phyloP scores from a whole-genome alignment of 1,140 invertebrate species.

The Cydia strobilella region DNA sequence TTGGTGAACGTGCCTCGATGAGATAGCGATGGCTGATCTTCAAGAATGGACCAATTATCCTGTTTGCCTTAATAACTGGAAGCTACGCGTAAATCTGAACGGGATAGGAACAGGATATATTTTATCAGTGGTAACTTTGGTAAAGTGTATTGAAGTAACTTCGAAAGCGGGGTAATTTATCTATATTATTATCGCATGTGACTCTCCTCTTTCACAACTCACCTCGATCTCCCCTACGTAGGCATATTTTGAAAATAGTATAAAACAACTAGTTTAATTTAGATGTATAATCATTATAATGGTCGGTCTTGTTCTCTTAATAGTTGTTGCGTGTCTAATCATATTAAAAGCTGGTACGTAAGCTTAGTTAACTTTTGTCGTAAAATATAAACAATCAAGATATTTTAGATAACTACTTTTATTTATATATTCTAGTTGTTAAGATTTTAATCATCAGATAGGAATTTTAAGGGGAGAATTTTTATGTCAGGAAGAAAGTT shows the following conservation, averaged over 20 bases:
- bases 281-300: constrained; percentile 12
- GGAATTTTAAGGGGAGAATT: no score
- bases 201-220: no score
- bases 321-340: constrained; percentile 16
- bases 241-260: not conserved
- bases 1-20: not conserved
- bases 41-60: constrained; percentile 18
- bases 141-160: no score
- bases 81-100: not conserved
- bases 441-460: no score
- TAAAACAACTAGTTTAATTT: not conserved
- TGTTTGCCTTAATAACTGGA: constrained; percentile 16
- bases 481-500: no score
- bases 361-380: not conserved
- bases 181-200: no score
- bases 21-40: constrained; percentile 8
- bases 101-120: not conserved
- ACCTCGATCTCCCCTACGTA: no score
- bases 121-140: not conserved
- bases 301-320: not conserved
- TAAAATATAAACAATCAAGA: not conserved
- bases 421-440: not conserved
- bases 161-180: no score
- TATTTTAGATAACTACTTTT: not conserved
- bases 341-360: constrained; percentile 5